phyloP scores from a whole-genome alignment of 2,797 vertebrate species.

The Premnoplex brunnescens region DNA sequence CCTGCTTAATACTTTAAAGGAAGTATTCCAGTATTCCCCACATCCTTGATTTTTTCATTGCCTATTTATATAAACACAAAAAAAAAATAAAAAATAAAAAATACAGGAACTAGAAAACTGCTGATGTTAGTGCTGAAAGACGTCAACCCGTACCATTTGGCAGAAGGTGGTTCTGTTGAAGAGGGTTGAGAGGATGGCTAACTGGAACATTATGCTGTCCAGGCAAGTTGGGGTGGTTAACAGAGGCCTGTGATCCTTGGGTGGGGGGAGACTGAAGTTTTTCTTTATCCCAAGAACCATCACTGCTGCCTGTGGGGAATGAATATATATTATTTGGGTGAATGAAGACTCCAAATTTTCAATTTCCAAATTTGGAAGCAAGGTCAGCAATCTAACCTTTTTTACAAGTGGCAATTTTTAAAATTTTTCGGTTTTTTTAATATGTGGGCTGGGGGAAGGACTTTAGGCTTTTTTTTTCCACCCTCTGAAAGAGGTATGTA shows the following conservation, averaged over 20 bases:
- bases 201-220: slow-evolving; percentile 74
- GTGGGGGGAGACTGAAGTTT: slow-evolving; percentile 72
- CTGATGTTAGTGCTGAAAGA: slow-evolving; percentile 64
- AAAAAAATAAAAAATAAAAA: neutral
- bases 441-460: neutral
- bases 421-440: neutral
- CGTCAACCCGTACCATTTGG: slow-evolving; percentile 77
- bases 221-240: slow-evolving; percentile 72
- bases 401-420: neutral
- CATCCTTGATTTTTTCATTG: neutral
- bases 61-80: slow-evolving; percentile 34
- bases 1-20: neutral
- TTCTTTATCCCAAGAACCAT: slow-evolving; percentile 82
- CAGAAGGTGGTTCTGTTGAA: slow-evolving; percentile 78
- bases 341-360: slow-evolving; percentile 63
- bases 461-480: neutral
- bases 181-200: slow-evolving; percentile 78
- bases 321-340: slow-evolving; percentile 77
- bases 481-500: neutral
- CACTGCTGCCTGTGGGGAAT: slow-evolving; percentile 79
- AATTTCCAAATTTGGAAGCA: slow-evolving; percentile 50
- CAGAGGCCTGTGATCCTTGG: slow-evolving; percentile 74
- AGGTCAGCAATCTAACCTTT: slow-evolving; percentile 41
- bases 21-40: neutral
- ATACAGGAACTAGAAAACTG: slow-evolving; percentile 42